These are phyloP conservation scores for Pocillopora grandis DNA, from an alignment of 92 coral and sea anemone genomes.

Conservation along the genomic window DNA sequence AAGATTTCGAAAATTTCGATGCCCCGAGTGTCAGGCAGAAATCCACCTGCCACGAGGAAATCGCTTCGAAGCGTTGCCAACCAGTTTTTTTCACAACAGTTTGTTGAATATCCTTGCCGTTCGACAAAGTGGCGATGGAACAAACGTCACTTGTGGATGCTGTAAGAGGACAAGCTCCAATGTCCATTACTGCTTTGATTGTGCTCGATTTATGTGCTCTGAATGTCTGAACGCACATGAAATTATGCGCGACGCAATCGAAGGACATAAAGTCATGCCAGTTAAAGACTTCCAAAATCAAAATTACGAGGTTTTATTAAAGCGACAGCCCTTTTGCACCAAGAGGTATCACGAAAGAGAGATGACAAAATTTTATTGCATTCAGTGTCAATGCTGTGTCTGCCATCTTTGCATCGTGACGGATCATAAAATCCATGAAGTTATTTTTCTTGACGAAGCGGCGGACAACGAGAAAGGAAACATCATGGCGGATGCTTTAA, in stretches of 20 bases:
- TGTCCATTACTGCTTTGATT: constrained; percentile 31
- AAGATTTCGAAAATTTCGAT: too few species aligned
- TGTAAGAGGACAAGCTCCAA: not conserved
- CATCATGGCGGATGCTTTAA: too few species aligned
- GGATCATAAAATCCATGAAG: too few species aligned
- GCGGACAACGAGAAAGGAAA: too few species aligned
- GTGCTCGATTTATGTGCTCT: constrained; percentile 31
- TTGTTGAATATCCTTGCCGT: constrained; percentile 21
- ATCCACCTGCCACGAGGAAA: too few species aligned
- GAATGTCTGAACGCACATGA: constrained; percentile 34
- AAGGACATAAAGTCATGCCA: constrained; percentile 2
- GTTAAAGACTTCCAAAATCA: not conserved
- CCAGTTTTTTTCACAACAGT: constrained; percentile 10
- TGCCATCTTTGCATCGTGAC: too few species aligned
- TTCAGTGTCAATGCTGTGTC: too few species aligned
- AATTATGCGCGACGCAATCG: not conserved
- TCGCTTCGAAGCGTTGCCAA: too few species aligned
- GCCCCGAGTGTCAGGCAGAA: too few species aligned
- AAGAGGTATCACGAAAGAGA: too few species aligned
- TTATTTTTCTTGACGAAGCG: too few species aligned
- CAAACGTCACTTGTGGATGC: not conserved
- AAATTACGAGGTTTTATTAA: constrained; percentile 7
- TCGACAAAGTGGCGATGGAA: constrained; percentile 19
- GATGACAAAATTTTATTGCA: too few species aligned
- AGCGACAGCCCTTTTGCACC: constrained; percentile 18